Evolutionary conservation across 2,113 vertebrate genomes (phyloP).

Genomic region (Pseudopodoces humilis): DNA sequence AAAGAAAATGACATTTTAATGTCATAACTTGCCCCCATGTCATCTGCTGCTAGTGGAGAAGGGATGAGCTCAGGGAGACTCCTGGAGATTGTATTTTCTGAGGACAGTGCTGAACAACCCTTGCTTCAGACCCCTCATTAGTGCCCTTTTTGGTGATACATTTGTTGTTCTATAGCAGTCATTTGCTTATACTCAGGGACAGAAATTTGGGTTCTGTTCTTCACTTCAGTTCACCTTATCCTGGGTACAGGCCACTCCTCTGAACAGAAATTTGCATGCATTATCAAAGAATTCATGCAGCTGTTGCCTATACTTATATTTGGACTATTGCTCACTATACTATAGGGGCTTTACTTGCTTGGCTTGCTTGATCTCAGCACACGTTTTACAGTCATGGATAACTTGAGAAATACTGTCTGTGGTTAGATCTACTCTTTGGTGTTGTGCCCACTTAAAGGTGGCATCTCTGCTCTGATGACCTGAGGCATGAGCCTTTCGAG

Average conservation of each 20-base stretch:
- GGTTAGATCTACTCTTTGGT: too few species aligned
- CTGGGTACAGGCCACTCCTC: neutral
- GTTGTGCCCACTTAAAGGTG: too few species aligned
- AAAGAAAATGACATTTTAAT: neutral
- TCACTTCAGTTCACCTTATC: neutral
- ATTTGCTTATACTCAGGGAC: neutral
- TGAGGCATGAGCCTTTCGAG: too few species aligned
- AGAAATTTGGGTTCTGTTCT: neutral
- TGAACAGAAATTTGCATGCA: neutral
- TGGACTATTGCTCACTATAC: too few species aligned
- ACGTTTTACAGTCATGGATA: too few species aligned
- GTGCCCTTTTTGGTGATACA: neutral
- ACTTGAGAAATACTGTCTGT: too few species aligned
- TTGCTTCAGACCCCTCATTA: neutral
- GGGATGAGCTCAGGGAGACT: neutral
- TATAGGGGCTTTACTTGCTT: too few species aligned
- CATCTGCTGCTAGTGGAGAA: neutral
- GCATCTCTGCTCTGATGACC: too few species aligned
- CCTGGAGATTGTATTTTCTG: neutral
- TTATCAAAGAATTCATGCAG: neutral
- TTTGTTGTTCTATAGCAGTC: neutral
- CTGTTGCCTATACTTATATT: neutral
- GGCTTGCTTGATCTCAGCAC: too few species aligned
- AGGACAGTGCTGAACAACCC: neutral
- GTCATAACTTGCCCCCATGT: neutral